A percentile compares a stretch with the other conserved stretches of the same genome.
These are phyloP conservation scores for Raphicerus campestris DNA, from an alignment of 2,113 vertebrate species.

Conservation along the genomic window DNA sequence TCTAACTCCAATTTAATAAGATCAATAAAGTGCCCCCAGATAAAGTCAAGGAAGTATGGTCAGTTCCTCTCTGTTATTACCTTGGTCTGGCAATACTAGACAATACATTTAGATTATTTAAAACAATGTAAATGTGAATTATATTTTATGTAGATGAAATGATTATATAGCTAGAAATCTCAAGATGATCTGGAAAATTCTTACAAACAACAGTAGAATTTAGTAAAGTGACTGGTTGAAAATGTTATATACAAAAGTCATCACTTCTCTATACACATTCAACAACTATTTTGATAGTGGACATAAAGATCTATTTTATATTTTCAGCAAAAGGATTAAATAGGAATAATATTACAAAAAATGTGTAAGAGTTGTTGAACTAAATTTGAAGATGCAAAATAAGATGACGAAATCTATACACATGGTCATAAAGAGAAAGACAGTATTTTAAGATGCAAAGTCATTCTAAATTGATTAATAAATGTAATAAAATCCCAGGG, in stretches of 20 bases:
- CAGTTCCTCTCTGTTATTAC: neutral
- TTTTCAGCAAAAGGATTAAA: neutral
- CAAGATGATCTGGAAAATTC: neutral
- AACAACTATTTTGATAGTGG: neutral
- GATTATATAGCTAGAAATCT: neutral
- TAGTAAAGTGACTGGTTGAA: neutral
- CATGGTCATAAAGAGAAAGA: too few species aligned
- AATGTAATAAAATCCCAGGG: neutral
- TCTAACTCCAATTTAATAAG: neutral
- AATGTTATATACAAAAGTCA: neutral
- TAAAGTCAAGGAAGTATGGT: neutral
- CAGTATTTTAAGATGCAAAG: neutral
- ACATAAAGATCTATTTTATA: neutral
- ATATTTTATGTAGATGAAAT: neutral
- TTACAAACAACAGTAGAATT: neutral
- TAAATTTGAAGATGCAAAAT: neutral
- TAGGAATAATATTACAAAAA: neutral
- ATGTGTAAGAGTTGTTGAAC: neutral
- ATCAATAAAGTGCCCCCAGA: neutral
- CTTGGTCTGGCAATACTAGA: neutral
- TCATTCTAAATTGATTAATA: neutral
- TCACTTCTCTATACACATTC: neutral
- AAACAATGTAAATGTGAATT: neutral
- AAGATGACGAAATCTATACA: neutral
- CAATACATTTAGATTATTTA: neutral